Percentiles rank a stretch among this genome's conserved stretches.
Conservation (phyloP, 1,140 invertebrate species). For the Drosophila santomea region DNA sequence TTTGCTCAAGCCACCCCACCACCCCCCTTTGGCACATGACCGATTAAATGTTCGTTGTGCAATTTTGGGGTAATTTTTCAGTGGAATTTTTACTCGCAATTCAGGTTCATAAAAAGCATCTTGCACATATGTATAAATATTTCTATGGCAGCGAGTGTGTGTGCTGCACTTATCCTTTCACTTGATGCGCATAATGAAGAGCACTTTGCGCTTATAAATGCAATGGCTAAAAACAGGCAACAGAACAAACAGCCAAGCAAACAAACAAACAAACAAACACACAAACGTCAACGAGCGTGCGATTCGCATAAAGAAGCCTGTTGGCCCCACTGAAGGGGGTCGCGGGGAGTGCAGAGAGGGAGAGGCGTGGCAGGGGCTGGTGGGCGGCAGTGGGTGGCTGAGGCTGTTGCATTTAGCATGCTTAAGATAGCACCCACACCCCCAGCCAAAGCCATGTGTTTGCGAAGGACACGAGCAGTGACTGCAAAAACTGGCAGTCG, state of each 20-base stretch:
- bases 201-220: slow-evolving; percentile 83
- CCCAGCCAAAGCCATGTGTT: slow-evolving; percentile 33
- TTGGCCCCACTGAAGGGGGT: slow-evolving; percentile 10
- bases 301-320: slow-evolving; percentile 39
- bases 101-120: slow-evolving; percentile 60
- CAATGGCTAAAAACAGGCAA: slow-evolving; percentile 72
- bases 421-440: slow-evolving; percentile 55
- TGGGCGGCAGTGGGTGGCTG: background rate
- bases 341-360: background rate
- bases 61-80: slow-evolving; percentile 63
- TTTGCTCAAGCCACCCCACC: background rate
- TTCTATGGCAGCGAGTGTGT: slow-evolving; percentile 28
- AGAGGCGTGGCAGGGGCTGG: background rate
- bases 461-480: slow-evolving; percentile 67
- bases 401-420: slow-evolving; percentile 60
- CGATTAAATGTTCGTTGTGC: slow-evolving; percentile 3
- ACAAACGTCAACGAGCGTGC: slow-evolving; percentile 51
- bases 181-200: slow-evolving; percentile 83
- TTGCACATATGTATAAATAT: slow-evolving; percentile 26
- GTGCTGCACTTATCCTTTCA: slow-evolving; percentile 70
- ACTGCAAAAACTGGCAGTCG: slow-evolving; percentile 61
- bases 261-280: slow-evolving; percentile 56
- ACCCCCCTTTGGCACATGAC: background rate
- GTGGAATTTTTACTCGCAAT: slow-evolving; percentile 44
- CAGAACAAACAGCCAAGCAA: slow-evolving; percentile 56